Evolutionary conservation across 1,140 invertebrate genomes (phyloP).

Genomic region (Chironomus striatipennis): DNA sequence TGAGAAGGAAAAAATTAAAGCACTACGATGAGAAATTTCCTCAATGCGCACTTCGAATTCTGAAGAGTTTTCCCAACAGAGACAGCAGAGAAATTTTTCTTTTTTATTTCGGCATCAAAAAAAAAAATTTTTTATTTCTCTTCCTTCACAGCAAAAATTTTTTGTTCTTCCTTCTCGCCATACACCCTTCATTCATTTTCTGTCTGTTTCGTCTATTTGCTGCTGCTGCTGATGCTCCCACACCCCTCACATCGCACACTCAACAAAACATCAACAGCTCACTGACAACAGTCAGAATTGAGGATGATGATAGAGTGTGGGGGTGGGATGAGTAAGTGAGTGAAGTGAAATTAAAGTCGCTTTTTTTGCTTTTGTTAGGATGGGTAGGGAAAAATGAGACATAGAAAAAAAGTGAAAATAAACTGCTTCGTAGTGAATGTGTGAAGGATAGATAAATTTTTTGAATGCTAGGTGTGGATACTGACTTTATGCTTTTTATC

Average conservation of each 20-base stretch:
- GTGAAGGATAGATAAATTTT: slow-evolving; percentile 1
- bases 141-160: slow-evolving; percentile 1
- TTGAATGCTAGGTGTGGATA: background rate
- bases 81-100: background rate
- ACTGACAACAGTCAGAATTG: background rate
- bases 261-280: slow-evolving; percentile 12
- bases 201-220: background rate
- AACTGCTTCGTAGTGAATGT: background rate
- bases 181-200: slow-evolving; percentile 12
- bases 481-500: background rate
- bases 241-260: background rate
- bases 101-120: background rate
- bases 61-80: background rate
- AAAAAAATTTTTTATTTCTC: background rate
- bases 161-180: background rate
- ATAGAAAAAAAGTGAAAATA: background rate
- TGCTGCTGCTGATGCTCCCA: background rate
- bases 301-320: background rate
- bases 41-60: slow-evolving; percentile 2
- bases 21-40: slow-evolving; percentile 4
- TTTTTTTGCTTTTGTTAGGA: background rate
- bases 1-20: background rate
- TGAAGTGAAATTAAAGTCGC: slow-evolving; percentile 8
- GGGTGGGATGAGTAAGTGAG: background rate
- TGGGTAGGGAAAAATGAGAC: background rate